Base-by-base conservation (phyloP, 2,797 vertebrate genomes). In the Megaceryle alcyon region DNA sequence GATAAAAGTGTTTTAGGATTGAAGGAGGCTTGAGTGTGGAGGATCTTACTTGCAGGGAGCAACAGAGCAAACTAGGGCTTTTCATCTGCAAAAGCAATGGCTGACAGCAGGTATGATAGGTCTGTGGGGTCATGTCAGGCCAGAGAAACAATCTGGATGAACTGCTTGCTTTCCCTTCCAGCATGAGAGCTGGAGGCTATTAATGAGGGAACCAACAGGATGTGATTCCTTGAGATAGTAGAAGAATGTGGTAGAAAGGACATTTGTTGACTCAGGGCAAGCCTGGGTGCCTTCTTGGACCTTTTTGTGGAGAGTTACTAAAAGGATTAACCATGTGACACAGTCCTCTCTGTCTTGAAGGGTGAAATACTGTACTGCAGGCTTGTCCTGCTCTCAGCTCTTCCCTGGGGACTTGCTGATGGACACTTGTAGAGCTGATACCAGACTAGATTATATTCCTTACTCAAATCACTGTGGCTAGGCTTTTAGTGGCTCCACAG, bases 391-490 rank as follows among this genome's bases (percentile, higher is more conserved):
- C 10, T 49, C 29, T 29, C 28, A 9, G 28, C 22, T 66, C 14
- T 54, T 56, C 49, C 23, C 19, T 54, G 33, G 28, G 19, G 21
- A 13, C 33, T 35, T 83, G 33, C 59, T 73, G 9, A n/a, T 59
- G 73, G 54, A 25, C 6, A 4, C 39, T 20, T 0, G 1, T 19
- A 37, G 68, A 28, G 2, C 7, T 57, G 14, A 21, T 53, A 31
- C 11, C 14, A 66, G 64, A 31, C 41, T 15, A 11, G 41, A 48
- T 57, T 29, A 25, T 9, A 46, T 3, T 29, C 31, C 65, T 41
- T n/a, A 29, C 54, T 28, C 20, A 37, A 9, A 28, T 51, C 11
- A 10, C 8, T 43, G 33, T 0, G 8, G 19, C 41, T 51, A 48
- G 31, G 16, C 26, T 80, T 49, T 63, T 49, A 41, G 28, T 51